Conservation (phyloP, 1,140 invertebrate genomes). For the Rhopalosiphum maidis region DNA sequence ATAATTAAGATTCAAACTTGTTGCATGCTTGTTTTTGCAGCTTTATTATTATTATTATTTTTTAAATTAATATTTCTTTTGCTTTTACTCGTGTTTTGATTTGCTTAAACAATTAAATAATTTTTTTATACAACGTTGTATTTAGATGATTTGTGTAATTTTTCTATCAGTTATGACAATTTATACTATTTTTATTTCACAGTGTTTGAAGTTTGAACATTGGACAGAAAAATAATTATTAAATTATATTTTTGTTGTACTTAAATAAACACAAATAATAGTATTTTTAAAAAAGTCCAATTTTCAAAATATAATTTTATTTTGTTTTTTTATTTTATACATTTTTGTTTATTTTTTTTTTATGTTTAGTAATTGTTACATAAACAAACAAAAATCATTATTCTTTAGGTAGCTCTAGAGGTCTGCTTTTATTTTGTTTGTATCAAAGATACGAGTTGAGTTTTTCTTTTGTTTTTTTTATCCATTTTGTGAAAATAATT, state of each 20-base stretch:
- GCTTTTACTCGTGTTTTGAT: conserved; percentile 41
- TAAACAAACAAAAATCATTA: conserved; percentile 15
- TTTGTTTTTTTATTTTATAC: background rate
- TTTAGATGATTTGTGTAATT: conserved; percentile 21
- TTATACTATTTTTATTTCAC: conserved; percentile 45
- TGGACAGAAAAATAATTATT: conserved; percentile 19
- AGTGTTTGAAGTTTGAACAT: conserved; percentile 49
- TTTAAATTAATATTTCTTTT: conserved; percentile 14
- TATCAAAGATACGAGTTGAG: conserved; percentile 39
- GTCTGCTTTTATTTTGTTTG: conserved; percentile 34
- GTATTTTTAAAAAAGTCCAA: conserved; percentile 30
- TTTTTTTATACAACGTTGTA: conserved; percentile 28
- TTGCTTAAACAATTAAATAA: background rate
- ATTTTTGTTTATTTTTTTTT: conserved; percentile 34
- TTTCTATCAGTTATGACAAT: conserved; percentile 32
- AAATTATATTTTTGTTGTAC: conserved; percentile 30
- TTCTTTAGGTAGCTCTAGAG: conserved; percentile 32
- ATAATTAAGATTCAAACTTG: conserved; percentile 7
- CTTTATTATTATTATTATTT: conserved; percentile 28
- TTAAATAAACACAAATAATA: conserved; percentile 38
- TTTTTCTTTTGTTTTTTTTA: conserved; percentile 51
- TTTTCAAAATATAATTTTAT: conserved; percentile 35
- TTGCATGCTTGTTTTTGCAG: conserved; percentile 53
- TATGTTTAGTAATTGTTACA: conserved; percentile 41
- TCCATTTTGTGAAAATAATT: conserved; percentile 44